Base-by-base conservation (phyloP, 2,888 invertebrate genomes). In the Deilephila porcellus region DNA sequence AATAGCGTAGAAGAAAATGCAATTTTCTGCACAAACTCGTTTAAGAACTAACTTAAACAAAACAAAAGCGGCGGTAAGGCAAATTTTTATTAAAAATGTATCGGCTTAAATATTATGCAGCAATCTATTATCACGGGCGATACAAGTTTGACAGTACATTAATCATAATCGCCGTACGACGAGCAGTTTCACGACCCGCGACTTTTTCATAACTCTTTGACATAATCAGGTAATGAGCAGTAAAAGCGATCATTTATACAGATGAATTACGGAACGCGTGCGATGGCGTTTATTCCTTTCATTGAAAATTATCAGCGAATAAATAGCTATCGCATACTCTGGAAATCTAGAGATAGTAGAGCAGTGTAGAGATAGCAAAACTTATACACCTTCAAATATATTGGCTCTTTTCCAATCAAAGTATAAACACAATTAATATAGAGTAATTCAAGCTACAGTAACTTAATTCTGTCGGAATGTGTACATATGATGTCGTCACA, bases 71-170 rank as follows among this genome's bases (percentile, higher is more conserved):
- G 20, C 29, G 34, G 60, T 3, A 45, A 20, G 32, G 34, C 29
- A 7, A 1, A 19, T 56, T 59, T 64, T 67, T 52, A 67, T 25
- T 67, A 64, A 25, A 25, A 72, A 32, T 52, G 11, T 29, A 29
- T 34, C 56, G n/a, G 75, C 74, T 74, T 62, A 74, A 71, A 73
- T 71, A 74, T 75, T 75, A 75, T 76, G 74, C 76, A 74, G 70
- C 73, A 74, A 75, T 76, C 71, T 73, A 73, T 76, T 76, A 76
- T 76, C 60, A 74, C 67, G 71, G 37, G 70, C 80, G 75, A 77
- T 78, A 79, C 75, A 74, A 74, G 70, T 76, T 71, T 77, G 75
- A 78, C 79, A 75, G 72, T 73, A 75, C 76, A 80, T 81, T 78
- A 81, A 82, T 83, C 79, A 79, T 75, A 62, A 76, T 64, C 73